Percentiles rank a stretch among this genome's conserved stretches.
phyloP scores from a whole-genome alignment of 2,113 vertebrate genomes.

The Bostrychus sinensis region DNA sequence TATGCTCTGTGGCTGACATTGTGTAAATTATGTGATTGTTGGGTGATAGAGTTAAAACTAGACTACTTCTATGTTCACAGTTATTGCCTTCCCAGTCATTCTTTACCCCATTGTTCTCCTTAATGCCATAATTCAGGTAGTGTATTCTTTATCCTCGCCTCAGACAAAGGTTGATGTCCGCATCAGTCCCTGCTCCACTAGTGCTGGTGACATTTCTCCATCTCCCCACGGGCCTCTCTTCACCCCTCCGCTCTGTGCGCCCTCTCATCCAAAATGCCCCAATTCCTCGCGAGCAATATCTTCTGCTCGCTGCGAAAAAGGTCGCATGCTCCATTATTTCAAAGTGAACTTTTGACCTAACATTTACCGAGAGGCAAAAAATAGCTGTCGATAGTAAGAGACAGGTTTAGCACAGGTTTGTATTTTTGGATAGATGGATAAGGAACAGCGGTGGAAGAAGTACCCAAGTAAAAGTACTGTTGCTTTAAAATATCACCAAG shows the following conservation, averaged over 20 bases:
- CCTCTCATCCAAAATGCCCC: conserved; percentile 73
- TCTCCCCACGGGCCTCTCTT: conserved; percentile 62
- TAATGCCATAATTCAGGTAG: conserved; percentile 23
- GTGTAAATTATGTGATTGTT: too few species aligned
- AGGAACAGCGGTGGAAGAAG: conserved; percentile 20
- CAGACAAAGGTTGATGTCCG: conserved; percentile 60
- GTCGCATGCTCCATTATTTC: conserved; percentile 81
- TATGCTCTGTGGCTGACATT: too few species aligned
- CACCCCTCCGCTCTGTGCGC: conserved; percentile 34
- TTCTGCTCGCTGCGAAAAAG: conserved; percentile 74
- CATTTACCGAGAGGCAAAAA: conserved; percentile 77
- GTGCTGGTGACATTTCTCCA: conserved; percentile 78
- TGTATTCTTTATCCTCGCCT: background rate
- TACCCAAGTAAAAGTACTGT: background rate
- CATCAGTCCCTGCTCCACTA: conserved; percentile 52
- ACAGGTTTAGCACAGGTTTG: conserved; percentile 50
- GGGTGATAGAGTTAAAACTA: background rate
- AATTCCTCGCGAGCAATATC: conserved; percentile 72
- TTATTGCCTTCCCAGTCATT: conserved; percentile 18
- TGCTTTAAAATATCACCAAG: background rate
- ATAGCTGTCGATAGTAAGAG: conserved; percentile 61
- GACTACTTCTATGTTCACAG: background rate
- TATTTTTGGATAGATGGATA: conserved; percentile 39
- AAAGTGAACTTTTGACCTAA: conserved; percentile 78
- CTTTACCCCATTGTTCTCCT: conserved; percentile 11